Evolutionary conservation across 2,888 invertebrate genomes (phyloP).

Genomic region (Anthophora plumipes): DNA sequence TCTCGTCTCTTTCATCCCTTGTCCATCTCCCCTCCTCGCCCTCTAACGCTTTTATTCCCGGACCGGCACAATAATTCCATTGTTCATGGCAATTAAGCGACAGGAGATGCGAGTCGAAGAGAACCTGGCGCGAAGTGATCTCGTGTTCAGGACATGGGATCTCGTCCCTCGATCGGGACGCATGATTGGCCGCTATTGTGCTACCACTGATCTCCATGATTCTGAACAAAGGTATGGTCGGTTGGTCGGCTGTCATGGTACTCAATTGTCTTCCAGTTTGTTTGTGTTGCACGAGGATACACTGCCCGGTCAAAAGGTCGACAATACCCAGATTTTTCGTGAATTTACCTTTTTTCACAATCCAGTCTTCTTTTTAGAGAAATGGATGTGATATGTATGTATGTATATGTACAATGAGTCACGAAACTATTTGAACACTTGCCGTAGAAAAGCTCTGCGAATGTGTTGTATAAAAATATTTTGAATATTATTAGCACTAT

Average conservation of each 20-base stretch:
- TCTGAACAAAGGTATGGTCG: slow-evolving; percentile 71
- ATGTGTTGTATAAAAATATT: too few species aligned
- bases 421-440: too few species aligned
- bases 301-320: slow-evolving; percentile 6
- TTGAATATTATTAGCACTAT: too few species aligned
- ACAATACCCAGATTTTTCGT: background rate
- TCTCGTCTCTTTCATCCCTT: background rate
- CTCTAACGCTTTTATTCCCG: slow-evolving; percentile 38
- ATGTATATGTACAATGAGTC: too few species aligned
- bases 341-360: background rate
- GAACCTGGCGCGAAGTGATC: slow-evolving; percentile 54
- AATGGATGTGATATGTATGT: background rate
- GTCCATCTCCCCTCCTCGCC: background rate
- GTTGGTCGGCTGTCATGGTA: slow-evolving; percentile 66
- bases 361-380: background rate
- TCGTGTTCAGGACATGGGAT: slow-evolving; percentile 51
- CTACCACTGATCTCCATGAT: slow-evolving; percentile 70
- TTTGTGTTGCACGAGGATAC: slow-evolving; percentile 63
- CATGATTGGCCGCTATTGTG: slow-evolving; percentile 76
- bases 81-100: slow-evolving; percentile 72
- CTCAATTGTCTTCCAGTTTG: slow-evolving; percentile 75
- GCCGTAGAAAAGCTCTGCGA: too few species aligned
- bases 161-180: slow-evolving; percentile 67
- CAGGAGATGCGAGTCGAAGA: slow-evolving; percentile 48
- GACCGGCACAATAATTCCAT: slow-evolving; percentile 67